Base-by-base conservation (phyloP, 1,140 invertebrate genomes). In the Drosophila elegans region DNA sequence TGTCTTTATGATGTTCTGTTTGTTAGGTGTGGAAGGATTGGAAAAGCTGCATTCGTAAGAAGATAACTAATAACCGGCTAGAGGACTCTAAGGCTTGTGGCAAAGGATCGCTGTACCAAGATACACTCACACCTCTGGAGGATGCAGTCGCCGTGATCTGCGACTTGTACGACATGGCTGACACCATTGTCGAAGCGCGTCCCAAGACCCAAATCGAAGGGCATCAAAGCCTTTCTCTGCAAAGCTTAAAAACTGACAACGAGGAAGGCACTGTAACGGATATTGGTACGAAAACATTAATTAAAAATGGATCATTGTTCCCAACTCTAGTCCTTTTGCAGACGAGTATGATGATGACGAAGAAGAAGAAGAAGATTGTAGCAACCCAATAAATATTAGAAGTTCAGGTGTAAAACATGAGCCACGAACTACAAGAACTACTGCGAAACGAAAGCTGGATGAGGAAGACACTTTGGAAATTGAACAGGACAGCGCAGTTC, bases 21-120 rank as follows among this genome's bases (percentile, higher is more conserved):
- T n/a, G 2, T 16, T 11, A 82, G 80, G 80, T 86, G n/a, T 86
- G 82, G 82, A 86, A 86, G 55, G 82, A 86, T 42, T 86, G 82
- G 82, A 86, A 88, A 41, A 88, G 68, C 29, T 88, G 83, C 61
- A 86, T 86, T 10, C 64, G 75, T 16, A 86, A 88, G 44, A 86
- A 86, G 42, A 86, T 86, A 16, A 73, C 74, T 0, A 82, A 63
- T 39, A 86, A 86, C 51, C 60, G 82, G 3, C 36, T 86, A 21
- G 82, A 86, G 10, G 73, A 75, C 38, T 73, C 82, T 0, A 82
- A 82, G 39, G 69, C 42, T 13, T 72, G 56, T 12, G 82, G 82
- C 2, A 86, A 86, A 3, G 77, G 64, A 11, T 64, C 83, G 0
- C 39, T 86, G 2, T 86, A 86, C 36, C 83, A 86, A 51, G 82